Conservation (phyloP, 1,140 invertebrate genomes). For the Bombus vancouverensis region DNA sequence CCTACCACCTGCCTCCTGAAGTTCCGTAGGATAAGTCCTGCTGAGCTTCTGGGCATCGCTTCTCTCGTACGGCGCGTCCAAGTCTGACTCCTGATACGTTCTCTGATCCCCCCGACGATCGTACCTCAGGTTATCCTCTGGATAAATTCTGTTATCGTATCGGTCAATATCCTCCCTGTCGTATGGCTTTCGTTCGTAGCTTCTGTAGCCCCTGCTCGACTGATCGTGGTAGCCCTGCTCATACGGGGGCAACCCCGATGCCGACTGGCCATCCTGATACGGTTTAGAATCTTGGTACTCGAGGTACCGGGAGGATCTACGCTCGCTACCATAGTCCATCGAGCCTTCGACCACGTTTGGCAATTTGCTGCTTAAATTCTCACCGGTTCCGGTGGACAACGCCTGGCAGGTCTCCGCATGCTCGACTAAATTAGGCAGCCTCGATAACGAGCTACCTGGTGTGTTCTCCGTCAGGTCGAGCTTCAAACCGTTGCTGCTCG, state of each 20-base stretch:
- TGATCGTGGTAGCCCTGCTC: conserved; percentile 68
- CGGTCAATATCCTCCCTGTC: conserved; percentile 75
- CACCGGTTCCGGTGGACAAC: conserved; percentile 69
- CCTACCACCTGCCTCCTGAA: conserved; percentile 68
- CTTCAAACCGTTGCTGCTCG: conserved; percentile 80
- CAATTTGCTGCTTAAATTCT: conserved; percentile 82
- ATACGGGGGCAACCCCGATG: conserved; percentile 52
- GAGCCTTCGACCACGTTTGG: conserved; percentile 83
- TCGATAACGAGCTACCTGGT: conserved; percentile 78
- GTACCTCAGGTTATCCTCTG: conserved; percentile 75
- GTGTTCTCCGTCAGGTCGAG: conserved; percentile 81
- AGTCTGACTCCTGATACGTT: conserved; percentile 79
- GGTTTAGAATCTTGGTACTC: conserved; percentile 75
- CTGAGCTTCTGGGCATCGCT: conserved; percentile 72
- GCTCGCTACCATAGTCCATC: conserved; percentile 85
- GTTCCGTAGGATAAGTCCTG: conserved; percentile 68
- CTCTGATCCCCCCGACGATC: conserved; percentile 70
- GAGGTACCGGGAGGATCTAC: conserved; percentile 81
- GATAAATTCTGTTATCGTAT: conserved; percentile 79
- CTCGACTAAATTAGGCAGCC: conserved; percentile 80
- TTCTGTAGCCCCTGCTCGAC: conserved; percentile 50
- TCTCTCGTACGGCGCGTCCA: conserved; percentile 78
- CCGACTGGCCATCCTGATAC: conserved; percentile 68
- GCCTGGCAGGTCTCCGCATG: conserved; percentile 77
- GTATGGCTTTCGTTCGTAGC: conserved; percentile 75